Evolutionary conservation across 2,888 invertebrate species (phyloP).

Genomic region (Eilema griseolum): DNA sequence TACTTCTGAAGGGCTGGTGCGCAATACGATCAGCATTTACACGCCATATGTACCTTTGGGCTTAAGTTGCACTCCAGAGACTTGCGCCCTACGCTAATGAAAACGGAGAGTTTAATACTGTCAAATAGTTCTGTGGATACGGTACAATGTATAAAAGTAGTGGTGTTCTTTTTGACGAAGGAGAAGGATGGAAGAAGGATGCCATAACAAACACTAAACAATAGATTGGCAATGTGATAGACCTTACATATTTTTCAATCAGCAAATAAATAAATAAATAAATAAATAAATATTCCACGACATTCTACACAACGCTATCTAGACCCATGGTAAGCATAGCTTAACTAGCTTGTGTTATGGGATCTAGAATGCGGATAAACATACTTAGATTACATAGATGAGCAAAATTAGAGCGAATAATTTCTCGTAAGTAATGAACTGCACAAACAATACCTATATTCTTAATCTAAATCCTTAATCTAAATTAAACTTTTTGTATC

Average conservation of each 20-base stretch:
- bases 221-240: neutral
- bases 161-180: neutral
- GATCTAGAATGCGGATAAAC: no score
- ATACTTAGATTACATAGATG: no score
- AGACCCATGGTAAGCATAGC: no score
- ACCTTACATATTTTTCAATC: neutral
- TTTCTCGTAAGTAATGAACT: neutral
- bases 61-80: slow-evolving; percentile 71
- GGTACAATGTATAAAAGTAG: slow-evolving; percentile 24
- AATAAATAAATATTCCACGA: no score
- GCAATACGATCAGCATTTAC: slow-evolving; percentile 84
- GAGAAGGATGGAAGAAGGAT: neutral
- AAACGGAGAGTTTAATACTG: slow-evolving; percentile 59
- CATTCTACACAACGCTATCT: no score
- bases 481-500: no score
- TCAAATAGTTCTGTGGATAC: slow-evolving; percentile 48
- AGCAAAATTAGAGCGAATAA: neutral
- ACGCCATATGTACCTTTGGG: slow-evolving; percentile 84
- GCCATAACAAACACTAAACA: neutral
- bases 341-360: no score
- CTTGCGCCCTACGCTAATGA: slow-evolving; percentile 70
- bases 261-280: no score
- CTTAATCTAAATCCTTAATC: no score
- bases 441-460: no score
- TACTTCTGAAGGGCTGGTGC: slow-evolving; percentile 55